phyloP scores from a whole-genome alignment of 2,888 invertebrate species.

The Dicycla oo region DNA sequence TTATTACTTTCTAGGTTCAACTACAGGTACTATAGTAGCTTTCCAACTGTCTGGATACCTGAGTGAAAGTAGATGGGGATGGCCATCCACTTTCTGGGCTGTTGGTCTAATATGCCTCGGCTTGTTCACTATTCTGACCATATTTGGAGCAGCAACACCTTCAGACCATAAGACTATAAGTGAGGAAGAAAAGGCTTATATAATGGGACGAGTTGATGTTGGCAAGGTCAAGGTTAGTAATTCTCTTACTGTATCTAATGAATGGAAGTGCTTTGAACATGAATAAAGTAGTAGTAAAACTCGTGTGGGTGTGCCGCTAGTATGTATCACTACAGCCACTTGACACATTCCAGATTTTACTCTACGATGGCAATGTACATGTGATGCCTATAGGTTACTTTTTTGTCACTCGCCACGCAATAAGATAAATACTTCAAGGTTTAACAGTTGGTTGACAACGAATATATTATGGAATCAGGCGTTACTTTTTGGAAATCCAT shows the following conservation, averaged over 20 bases:
- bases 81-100: constrained; percentile 92
- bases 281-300: not conserved
- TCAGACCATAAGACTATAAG: constrained; percentile 83
- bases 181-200: constrained; percentile 85
- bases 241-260: not conserved
- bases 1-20: constrained; percentile 85
- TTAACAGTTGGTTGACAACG: not conserved
- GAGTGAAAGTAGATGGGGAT: constrained; percentile 89
- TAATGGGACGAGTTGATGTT: constrained; percentile 72
- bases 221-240: constrained; percentile 35
- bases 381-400: not conserved
- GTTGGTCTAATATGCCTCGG: constrained; percentile 88
- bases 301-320: too few relatives aligned
- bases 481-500: too few relatives aligned
- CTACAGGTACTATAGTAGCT: constrained; percentile 92
- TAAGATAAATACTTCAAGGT: not conserved
- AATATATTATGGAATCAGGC: not conserved
- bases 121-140: constrained; percentile 83
- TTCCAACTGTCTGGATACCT: constrained; percentile 91
- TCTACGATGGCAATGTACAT: not conserved
- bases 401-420: not conserved
- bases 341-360: not conserved
- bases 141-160: constrained; percentile 88
- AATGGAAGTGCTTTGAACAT: not conserved
- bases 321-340: too few relatives aligned